Base-by-base conservation (phyloP, 53 echinoderm and acorn worm species). In the Hippasteria phrygiana region DNA sequence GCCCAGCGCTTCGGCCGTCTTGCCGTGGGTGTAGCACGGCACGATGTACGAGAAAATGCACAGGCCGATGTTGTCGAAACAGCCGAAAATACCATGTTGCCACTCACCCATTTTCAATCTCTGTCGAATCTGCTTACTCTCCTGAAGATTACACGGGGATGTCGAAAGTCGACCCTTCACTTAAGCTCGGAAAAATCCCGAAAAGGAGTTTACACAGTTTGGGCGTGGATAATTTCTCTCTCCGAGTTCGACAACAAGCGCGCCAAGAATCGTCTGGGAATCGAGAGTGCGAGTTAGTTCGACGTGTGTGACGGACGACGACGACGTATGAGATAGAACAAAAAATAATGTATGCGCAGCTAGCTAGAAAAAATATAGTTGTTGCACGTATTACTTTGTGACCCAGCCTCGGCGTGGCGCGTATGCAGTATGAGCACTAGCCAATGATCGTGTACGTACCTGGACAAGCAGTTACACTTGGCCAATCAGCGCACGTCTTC, bases 11-110 rank as follows among this genome's bases (percentile, higher is more conserved):
- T 97, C 98, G 36, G 98, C 98, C 28, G 96, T 85, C 87, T 97
- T 97, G 82, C 98, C 98, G 73, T 95, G 95, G 26, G 98, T 97
- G 75, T 94, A 97, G 89, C 98, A 97, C 18, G 98, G 98, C 50
- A 95, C 77, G 73, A 97, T 69, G 62, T 92, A 97, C 8, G 95
- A 73, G 93, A 97, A 95, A 36, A 97, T 95, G 73, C 98, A 97
- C 93, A 97, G 88, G 29, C 98, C 98, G 77, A 97, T 89, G 91
- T 98, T 98, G 94, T 93, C 91, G 78, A 97, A 92, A 78, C 98
- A 97, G 16, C 98, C 95, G 75, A 91, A 97, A 87, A 95, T 91
- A 77, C 98, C 98, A 76, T 97, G 94, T 90, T 91, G 91, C 90
- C 90, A 96, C 85, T 95, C 96, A 81, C 96, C 96, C 96, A 96